Evolutionary conservation across 2,113 vertebrate genomes (phyloP), one percentile per base, ranked within the genome.

Genomic region (Pollimyrus isidori): DNA sequence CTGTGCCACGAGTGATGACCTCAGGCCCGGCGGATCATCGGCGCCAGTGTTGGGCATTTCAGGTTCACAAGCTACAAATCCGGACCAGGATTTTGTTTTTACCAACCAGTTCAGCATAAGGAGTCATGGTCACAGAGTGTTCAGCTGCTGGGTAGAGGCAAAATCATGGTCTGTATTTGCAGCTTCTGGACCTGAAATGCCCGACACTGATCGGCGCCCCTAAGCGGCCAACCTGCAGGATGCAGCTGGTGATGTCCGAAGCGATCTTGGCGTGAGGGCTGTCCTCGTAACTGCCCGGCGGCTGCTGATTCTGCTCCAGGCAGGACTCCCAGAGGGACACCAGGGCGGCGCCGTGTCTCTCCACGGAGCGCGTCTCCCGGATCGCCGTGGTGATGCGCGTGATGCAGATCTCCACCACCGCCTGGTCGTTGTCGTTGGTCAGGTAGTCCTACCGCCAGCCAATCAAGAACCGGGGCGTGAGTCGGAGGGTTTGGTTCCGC

Each of bases 381-480:
- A 99, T 97, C 87, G 98, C 98, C 0, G 97, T 96, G 73, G 98
- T 99, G 92, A 99, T 97, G 49, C 98, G 95, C 0, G 97, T 99
- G 92, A 99, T 95, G 93, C 98, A 99, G 93, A 99, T 99, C 93
- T 99, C 98, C 92, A 99, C 97, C 92, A 99, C 98, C 0, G 98
- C 97, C 94, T 99, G 98, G 95, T 99, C 97, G 0, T 99, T 99
- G 95, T 97, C 97, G 7, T 98, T 99, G 91, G 92, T 98, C 93
- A 97, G 94, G 92, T 99, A 99, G 95, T 99, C 98, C 98, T 99
- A 92, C 90, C 92, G 90, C 0, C 35, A 91, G 87, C 21, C 42
- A 56, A 88, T 90, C 15, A 83, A 19, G 48, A 4, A 86, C 15
- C 76, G 89, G 6, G 6, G 53, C 1, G 48, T 26, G 84, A 49